These are phyloP conservation scores for Acropternis orthonyx DNA, from an alignment of 2,797 vertebrate species.

Conservation along the genomic window DNA sequence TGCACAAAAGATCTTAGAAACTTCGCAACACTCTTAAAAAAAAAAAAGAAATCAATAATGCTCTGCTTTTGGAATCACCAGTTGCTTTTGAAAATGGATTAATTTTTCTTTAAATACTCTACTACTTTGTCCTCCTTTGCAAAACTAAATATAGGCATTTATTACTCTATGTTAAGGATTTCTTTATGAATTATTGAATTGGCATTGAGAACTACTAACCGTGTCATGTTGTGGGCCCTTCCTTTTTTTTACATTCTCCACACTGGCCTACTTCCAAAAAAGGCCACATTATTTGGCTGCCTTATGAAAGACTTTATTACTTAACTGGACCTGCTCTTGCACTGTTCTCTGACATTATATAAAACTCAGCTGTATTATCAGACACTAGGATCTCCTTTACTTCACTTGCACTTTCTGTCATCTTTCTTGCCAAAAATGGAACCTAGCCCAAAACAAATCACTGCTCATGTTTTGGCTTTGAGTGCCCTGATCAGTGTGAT, in stretches of 20 bases:
- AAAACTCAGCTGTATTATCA: constrained; percentile 9
- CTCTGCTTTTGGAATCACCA: neutral
- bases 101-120: neutral
- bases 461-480: constrained; percentile 15
- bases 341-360: neutral
- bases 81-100: neutral
- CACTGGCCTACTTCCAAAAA: neutral
- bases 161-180: neutral
- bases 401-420: neutral
- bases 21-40: neutral
- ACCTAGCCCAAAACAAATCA: constrained; percentile 31
- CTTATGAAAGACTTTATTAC: constrained; percentile 25
- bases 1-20: neutral
- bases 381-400: constrained; percentile 12
- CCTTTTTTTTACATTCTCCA: neutral
- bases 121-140: neutral
- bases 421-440: constrained; percentile 25
- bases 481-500: neutral
- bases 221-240: neutral
- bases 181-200: neutral
- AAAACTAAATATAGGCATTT: neutral
- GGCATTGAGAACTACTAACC: neutral
- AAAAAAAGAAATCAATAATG: neutral
- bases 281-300: neutral
- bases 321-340: neutral